Evolutionary conservation across 2,888 invertebrate species (phyloP), one percentile per base, ranked within the genome.

Genomic region (Melanargia galathea): DNA sequence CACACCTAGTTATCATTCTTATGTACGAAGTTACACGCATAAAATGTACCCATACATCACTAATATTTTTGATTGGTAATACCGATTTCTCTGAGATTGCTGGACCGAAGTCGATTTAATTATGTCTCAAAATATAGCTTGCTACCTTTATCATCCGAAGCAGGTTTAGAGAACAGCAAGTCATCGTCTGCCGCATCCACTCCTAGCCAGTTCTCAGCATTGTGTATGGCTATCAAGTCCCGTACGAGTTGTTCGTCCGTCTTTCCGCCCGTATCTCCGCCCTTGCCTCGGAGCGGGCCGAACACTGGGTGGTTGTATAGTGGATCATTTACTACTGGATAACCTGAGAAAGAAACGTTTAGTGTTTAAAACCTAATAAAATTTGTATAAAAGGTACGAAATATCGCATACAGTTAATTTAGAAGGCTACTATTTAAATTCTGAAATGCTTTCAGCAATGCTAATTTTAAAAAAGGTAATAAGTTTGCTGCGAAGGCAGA

Each of bases 281-380:
- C 95, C 78, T 96, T 96, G 2, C 99, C 98, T 74, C 97, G 97
- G 62, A 95, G 92, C 0, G 98, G 98, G 0, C 99, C 99, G 86
- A 99, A 99, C 0, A 97, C 98, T 1, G 95, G 94, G 84, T 97
- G 97, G 86, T 99, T 99, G 92, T 99, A 99, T 1, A 99, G 92
- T 0, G 98, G 97, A 85, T 99, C 99, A 83, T 99, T 99, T 7
- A 98, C 96, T 60, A 99, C 99, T 13, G 99, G 99, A 88, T 96
- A 97, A 46, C 99, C 98, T 75, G 66, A 16, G n/a, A 57, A 30
- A 40, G 16, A 58, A 62, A 48, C 10, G 10, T 30, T 11, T 22
- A 18, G n/a, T 26, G 11, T 5, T 7, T 18, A 8, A 2, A 43
- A 5, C 43, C 8, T 13, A 8, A 18, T 43, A 16, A 16, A 8